Evolutionary conservation across 2,113 vertebrate species (phyloP).

Genomic region (Dicentrarchus labrax): DNA sequence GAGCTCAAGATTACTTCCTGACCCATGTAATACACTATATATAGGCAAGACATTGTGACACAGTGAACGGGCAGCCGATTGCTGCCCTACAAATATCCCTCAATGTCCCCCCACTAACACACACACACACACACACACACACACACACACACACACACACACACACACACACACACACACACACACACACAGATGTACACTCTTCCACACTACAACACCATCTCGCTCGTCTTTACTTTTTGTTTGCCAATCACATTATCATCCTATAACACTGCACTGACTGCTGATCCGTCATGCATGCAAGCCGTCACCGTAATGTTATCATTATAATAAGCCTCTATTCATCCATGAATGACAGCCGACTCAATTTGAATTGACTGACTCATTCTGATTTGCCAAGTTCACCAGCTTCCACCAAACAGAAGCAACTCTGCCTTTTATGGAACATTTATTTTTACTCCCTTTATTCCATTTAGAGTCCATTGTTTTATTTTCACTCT

Average conservation of each 20-base stretch:
- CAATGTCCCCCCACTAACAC: background rate
- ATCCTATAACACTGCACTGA: slow-evolving; percentile 45
- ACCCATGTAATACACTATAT: slow-evolving; percentile 18
- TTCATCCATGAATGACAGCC: slow-evolving; percentile 75
- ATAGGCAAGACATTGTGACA: background rate
- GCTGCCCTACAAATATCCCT: background rate
- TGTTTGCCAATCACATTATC: slow-evolving; percentile 69
- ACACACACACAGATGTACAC: background rate
- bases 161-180: slow-evolving; percentile 1
- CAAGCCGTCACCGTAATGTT: slow-evolving; percentile 57
- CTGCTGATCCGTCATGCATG: slow-evolving; percentile 65
- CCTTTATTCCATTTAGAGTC: slow-evolving; percentile 55
- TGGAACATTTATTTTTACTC: slow-evolving; percentile 51
- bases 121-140: slow-evolving; percentile 3
- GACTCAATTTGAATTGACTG: slow-evolving; percentile 71
- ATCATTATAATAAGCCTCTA: slow-evolving; percentile 71
- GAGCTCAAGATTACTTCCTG: slow-evolving; percentile 18
- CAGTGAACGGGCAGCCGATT: background rate
- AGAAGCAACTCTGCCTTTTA: slow-evolving; percentile 41
- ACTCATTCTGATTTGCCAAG: slow-evolving; percentile 71
- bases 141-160: slow-evolving; percentile 10
- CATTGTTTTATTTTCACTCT: slow-evolving; percentile 73
- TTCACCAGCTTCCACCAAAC: slow-evolving; percentile 55
- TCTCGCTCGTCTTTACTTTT: slow-evolving; percentile 22
- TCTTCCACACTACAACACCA: slow-evolving; percentile 14